A percentile compares a stretch with the other conserved stretches of the same genome.
Evolutionary conservation across 1,140 invertebrate genomes (phyloP).

Genomic region (Brachionus asplanchnoidis): DNA sequence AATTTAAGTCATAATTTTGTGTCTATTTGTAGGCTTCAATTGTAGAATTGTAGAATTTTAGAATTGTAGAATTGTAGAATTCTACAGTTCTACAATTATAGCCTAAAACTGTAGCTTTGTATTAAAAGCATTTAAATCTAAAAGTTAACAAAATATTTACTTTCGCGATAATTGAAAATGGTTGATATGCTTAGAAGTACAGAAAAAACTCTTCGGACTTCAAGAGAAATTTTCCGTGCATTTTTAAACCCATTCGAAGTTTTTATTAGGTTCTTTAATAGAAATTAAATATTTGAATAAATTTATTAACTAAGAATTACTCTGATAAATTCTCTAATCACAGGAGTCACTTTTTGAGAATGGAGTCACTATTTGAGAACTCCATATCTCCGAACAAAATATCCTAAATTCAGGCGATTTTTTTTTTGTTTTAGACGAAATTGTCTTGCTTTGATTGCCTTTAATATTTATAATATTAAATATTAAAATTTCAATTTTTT

Average conservation of each 20-base stretch:
- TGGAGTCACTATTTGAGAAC: neutral
- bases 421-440: neutral
- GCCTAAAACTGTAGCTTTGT: too few relatives aligned
- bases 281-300: neutral
- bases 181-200: neutral
- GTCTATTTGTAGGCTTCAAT: neutral
- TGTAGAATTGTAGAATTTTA: neutral
- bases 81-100: too few relatives aligned
- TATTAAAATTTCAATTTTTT: neutral
- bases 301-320: neutral
- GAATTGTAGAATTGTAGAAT: too few relatives aligned
- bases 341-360: neutral
- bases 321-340: neutral
- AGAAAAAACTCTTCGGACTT: too few relatives aligned
- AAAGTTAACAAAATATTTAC: neutral
- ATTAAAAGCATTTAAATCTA: too few relatives aligned
- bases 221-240: neutral
- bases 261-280: too few relatives aligned
- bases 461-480: neutral
- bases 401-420: too few relatives aligned
- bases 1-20: neutral
- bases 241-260: neutral
- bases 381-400: neutral
- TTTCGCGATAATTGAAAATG: neutral
- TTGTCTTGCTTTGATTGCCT: neutral